Base-by-base conservation (phyloP, 2,113 vertebrate genomes). In the Dicrurus megarhynchus region DNA sequence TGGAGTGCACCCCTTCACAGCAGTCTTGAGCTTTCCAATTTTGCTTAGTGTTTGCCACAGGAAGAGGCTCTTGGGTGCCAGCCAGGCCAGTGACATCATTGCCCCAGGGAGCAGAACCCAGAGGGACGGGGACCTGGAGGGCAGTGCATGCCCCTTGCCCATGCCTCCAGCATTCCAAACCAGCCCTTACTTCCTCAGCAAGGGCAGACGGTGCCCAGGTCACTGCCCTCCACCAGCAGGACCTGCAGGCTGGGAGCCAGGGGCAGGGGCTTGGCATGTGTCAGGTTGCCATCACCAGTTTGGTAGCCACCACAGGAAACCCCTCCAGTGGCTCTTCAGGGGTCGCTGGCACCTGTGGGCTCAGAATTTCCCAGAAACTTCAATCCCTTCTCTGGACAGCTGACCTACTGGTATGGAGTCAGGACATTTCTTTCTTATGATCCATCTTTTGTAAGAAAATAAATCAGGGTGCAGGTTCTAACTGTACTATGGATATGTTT, bases 21-120 rank as follows among this genome's bases (percentile, higher is more conserved):
- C 1, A 47, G 20, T 39, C 68, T 84, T 69, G 39, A 73, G 19
- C 49, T 82, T 83, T 75, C 42, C 2, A 2, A 1, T 33, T 67
- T 61, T 57, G 24, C 37, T 74, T 70, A 22, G 28, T 61, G 42
- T 69, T 90, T 81, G n/a, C 24, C 12, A 18, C 1, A 21, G 65
- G 26, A 79, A 50, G 33, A 5, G 24, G 33, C 57, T 63, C n/a
- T 41, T 52, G 41, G 37, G 20, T 74, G 46, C 64, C 64, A 89
- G 63, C 33, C 17, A 41, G 60, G 50, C 20, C 0, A 0, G 64
- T 64, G 60, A 47, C 67, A 37, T 9, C 1, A 3, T 1, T 2
- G 11, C 11, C 32, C 14, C 52, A 57, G 10, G 22, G 19, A 71
- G 46, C 75, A 71, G n/a, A 7, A 4, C n/a, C 60, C 46, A 53